These are phyloP conservation scores for Archips xylosteana DNA, from an alignment of 2,888 invertebrate genomes.

Conservation along the genomic window DNA sequence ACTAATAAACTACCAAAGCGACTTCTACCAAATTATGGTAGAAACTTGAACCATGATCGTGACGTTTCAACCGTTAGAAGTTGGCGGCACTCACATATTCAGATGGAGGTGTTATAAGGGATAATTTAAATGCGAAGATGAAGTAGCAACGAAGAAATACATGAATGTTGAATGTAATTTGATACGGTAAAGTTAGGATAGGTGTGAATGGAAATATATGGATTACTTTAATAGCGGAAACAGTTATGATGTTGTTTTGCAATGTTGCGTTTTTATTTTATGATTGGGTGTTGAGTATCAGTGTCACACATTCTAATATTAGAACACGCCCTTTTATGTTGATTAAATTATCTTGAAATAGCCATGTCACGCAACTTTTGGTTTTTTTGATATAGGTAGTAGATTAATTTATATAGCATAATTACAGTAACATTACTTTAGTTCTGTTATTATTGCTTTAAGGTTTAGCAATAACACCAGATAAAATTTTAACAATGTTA, in stretches of 20 bases:
- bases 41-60: not conserved
- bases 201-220: not conserved
- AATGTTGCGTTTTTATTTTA: not conserved
- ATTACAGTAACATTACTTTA: no score
- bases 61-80: not conserved
- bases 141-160: conserved; percentile 1
- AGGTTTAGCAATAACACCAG: no score
- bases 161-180: conserved; percentile 29
- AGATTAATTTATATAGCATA: no score
- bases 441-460: no score
- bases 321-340: conserved; percentile 44
- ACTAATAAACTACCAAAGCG: conserved; percentile 5
- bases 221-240: conserved; percentile 1
- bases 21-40: not conserved
- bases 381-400: no score
- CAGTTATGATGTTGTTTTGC: not conserved
- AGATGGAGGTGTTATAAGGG: not conserved
- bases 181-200: conserved; percentile 13
- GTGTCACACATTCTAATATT: conserved; percentile 41
- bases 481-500: no score
- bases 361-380: not conserved
- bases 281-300: conserved; percentile 13
- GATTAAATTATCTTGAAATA: not conserved
- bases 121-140: conserved; percentile 29
- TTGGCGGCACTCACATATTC: not conserved